Evolutionary conservation across 2,797 vertebrate species (phyloP), one percentile per base, ranked within the genome.

Genomic region (Streptopelia turtur): DNA sequence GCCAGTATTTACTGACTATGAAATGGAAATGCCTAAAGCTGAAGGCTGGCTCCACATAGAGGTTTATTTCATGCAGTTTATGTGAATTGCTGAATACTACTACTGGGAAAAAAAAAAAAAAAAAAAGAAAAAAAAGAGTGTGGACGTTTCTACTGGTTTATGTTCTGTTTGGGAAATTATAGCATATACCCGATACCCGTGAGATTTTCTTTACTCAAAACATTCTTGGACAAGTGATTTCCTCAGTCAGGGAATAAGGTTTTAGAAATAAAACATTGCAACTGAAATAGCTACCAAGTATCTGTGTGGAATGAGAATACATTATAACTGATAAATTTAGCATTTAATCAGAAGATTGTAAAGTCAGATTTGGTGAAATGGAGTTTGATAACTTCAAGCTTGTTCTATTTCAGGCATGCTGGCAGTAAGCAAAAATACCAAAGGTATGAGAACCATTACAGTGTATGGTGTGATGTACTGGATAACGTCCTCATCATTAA

Each of bases 211-310:
- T 86, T 90, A 25, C 50, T 86, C 72, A 64, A 92, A 89, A 76
- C n/a, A 30, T 69, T 84, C 30, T 70, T 74, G 59, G 56, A 41
- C 27, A 95, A 93, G 84, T 91, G 41, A 8, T 66, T 93, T 94
- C 92, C 56, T 92, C 78, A 74, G 87, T 84, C 0, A 0, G 63
- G 59, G 33, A 90, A 84, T 82, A 75, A 94, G 52, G 35, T 82
- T 96, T 95, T 45, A 89, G 71, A 95, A 94, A n/a, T 65, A 95
- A 94, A 96, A 79, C 50, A 76, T 31, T 84, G 74, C 77, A 91
- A 56, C 74, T 63, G 74, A 90, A 89, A 93, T 84, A 93, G 55
- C 22, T 96, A 77, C 55, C 30, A 63, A 86, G 30, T 59, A 90
- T 79, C 70, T 55, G 15, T 31, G 63, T 47, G 66, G 59, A 96